phyloP scores from a whole-genome alignment of 2,888 invertebrate species.

The Coenonympha glycerion region DNA sequence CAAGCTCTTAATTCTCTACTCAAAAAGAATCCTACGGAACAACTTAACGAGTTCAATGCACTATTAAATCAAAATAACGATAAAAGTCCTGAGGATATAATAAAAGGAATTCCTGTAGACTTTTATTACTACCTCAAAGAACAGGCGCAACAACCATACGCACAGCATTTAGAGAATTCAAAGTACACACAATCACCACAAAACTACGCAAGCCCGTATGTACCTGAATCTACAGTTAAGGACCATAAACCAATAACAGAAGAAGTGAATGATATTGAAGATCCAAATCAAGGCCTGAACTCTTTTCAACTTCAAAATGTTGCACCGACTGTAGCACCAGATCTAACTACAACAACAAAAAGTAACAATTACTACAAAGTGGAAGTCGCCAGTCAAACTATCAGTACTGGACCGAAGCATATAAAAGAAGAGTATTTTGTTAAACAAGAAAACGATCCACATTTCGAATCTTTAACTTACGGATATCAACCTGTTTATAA shows the following conservation, averaged over 20 bases:
- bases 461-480: conserved; percentile 41
- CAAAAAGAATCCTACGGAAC: conserved; percentile 65
- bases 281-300: conserved; percentile 41
- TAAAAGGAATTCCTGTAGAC: conserved; percentile 50
- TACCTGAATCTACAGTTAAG: conserved; percentile 35
- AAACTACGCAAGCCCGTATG: conserved; percentile 44
- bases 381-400: conserved; percentile 48
- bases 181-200: conserved; percentile 39
- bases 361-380: conserved; percentile 52
- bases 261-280: conserved; percentile 59
- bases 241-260: conserved; percentile 68
- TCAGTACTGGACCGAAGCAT: conserved; percentile 33
- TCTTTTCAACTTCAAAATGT: conserved; percentile 34
- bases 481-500: conserved; percentile 34
- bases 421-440: conserved; percentile 31
- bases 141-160: conserved; percentile 30
- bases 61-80: conserved; percentile 51
- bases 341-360: conserved; percentile 42
- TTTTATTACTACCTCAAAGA: conserved; percentile 58
- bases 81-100: conserved; percentile 35
- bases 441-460: conserved; percentile 34
- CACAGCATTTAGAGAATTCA: conserved; percentile 39
- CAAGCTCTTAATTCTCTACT: conserved; percentile 63
- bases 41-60: conserved; percentile 67
- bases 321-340: conserved; percentile 33